Percentiles rank a stretch among this genome's conserved stretches.
Conservation (phyloP, 2,113 vertebrate species). For the Campylorhamphus procurvoides region DNA sequence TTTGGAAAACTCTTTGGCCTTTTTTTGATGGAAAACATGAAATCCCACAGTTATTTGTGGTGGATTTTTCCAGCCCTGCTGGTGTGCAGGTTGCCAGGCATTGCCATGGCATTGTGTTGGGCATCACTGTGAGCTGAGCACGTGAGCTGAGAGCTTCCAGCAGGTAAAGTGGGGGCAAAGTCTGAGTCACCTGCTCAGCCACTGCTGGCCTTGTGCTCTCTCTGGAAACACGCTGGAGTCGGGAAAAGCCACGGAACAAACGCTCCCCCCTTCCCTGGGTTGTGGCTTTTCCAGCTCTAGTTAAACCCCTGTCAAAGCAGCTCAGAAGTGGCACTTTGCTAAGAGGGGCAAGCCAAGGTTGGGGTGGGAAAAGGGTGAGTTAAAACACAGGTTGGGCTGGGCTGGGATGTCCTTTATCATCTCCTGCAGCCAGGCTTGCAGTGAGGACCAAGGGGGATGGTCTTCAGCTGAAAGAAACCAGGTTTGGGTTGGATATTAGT, state of each 20-base stretch:
- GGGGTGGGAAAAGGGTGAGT: not conserved
- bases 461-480: not conserved
- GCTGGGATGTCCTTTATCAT: not conserved
- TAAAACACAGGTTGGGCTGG: not conserved
- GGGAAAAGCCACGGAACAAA: not conserved
- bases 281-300: not conserved
- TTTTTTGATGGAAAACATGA: not conserved
- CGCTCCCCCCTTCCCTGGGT: not conserved
- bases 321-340: not conserved
- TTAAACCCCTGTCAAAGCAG: not conserved
- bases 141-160: not conserved
- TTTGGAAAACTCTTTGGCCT: not conserved
- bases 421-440: not conserved
- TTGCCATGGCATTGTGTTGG: not conserved
- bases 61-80: not conserved
- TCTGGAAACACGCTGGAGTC: not conserved
- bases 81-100: not conserved
- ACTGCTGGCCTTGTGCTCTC: not conserved
- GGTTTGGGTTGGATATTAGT: not conserved
- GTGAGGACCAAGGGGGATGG: not conserved
- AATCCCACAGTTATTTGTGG: not conserved
- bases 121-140: not conserved
- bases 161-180: not conserved
- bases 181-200: not conserved
- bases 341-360: not conserved